Conservation (phyloP, 1,140 invertebrate genomes). For the Drosophila ficusphila region DNA sequence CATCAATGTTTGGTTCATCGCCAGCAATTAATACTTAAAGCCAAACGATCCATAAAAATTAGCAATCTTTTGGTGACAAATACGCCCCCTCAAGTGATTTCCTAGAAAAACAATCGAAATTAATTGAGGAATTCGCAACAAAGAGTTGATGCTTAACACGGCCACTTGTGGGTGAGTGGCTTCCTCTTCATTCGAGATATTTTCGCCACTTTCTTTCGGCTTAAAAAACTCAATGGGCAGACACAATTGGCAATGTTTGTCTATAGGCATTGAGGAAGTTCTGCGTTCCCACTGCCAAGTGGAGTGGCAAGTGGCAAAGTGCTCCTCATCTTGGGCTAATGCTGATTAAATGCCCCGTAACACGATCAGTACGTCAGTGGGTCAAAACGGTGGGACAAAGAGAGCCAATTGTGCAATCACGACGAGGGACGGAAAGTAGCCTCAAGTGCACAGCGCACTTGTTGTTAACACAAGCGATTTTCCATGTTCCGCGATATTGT, state of each 20-base stretch:
- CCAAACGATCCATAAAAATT: slow-evolving; percentile 30
- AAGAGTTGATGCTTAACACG: slow-evolving; percentile 11
- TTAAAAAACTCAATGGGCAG: neutral
- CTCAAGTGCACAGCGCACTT: slow-evolving; percentile 70
- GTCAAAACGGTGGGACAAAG: slow-evolving; percentile 47
- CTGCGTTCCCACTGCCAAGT: slow-evolving; percentile 36
- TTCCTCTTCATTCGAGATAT: neutral
- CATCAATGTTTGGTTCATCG: slow-evolving; percentile 4
- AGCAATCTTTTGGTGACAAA: slow-evolving; percentile 30
- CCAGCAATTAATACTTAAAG: slow-evolving; percentile 31
- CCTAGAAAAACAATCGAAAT: slow-evolving; percentile 32
- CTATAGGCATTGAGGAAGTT: slow-evolving; percentile 56
- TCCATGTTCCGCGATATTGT: slow-evolving; percentile 50
- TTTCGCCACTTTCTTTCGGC: slow-evolving; percentile 25
- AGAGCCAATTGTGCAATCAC: slow-evolving; percentile 49
- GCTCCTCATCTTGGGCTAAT: slow-evolving; percentile 31
- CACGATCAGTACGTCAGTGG: slow-evolving; percentile 40
- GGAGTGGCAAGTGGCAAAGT: slow-evolving; percentile 17
- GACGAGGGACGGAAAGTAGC: slow-evolving; percentile 1
- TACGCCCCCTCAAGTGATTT: slow-evolving; percentile 5
- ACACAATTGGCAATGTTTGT: slow-evolving; percentile 67
- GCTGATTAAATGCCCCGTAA: slow-evolving; percentile 50
- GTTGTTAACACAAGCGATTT: slow-evolving; percentile 74
- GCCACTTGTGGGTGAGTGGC: slow-evolving; percentile 15
- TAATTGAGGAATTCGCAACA: slow-evolving; percentile 53